Conservation (phyloP, 2,113 vertebrate genomes). For the Passer montanus region DNA sequence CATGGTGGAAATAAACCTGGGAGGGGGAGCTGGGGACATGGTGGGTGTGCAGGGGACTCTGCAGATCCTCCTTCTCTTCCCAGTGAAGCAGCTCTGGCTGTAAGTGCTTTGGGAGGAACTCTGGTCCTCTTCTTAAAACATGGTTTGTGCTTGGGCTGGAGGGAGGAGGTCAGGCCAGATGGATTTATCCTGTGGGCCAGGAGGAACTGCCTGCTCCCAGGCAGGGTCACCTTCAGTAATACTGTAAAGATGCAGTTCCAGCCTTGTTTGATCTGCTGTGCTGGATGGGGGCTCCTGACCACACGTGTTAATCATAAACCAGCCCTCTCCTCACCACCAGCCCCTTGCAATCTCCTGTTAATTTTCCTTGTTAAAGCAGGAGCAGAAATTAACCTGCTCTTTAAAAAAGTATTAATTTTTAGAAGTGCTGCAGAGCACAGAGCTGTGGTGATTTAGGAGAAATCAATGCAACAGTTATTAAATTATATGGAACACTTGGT, state of each 20-base stretch:
- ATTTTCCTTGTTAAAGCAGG: background rate
- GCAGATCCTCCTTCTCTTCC: too few relatives aligned
- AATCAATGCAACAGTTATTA: constrained; percentile 49
- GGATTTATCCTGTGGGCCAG: background rate
- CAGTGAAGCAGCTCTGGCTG: rapidly evolving
- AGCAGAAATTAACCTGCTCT: constrained; percentile 4
- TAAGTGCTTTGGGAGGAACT: background rate
- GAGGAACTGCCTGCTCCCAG: background rate
- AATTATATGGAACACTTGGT: constrained; percentile 11
- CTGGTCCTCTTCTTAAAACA: rapidly evolving
- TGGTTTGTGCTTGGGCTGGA: background rate
- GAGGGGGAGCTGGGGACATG: background rate
- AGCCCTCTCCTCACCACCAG: background rate
- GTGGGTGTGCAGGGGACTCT: background rate
- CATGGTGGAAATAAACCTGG: background rate
- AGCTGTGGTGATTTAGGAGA: constrained; percentile 43
- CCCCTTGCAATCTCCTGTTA: background rate
- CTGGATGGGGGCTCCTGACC: background rate
- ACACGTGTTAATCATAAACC: background rate
- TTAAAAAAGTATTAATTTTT: constrained; percentile 16
- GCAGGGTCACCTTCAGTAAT: background rate
- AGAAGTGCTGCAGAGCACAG: background rate
- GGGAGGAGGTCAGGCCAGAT: background rate
- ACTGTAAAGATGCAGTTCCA: background rate
- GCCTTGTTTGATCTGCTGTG: background rate